Percentiles rank a stretch among this genome's conserved stretches.
Conservation (phyloP, 2,113 vertebrate genomes). For the Ovis canadensis region DNA sequence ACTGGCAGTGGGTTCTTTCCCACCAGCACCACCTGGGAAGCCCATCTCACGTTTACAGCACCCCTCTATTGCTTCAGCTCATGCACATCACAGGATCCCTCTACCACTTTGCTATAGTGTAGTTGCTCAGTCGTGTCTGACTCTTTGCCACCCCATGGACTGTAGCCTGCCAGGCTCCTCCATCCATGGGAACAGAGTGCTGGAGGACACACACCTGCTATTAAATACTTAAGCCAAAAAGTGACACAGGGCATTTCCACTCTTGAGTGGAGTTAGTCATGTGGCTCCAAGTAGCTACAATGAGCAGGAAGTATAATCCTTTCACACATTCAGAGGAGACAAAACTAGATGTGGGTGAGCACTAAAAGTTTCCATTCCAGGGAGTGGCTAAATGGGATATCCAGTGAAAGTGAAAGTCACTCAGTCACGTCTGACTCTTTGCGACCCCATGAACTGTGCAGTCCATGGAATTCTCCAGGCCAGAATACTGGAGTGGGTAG, state of each 20-base stretch:
- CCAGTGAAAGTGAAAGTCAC: neutral
- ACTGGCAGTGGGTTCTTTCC: neutral
- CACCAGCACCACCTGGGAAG: neutral
- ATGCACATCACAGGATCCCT: too few species aligned
- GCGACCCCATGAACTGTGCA: neutral
- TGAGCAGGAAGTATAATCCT: neutral
- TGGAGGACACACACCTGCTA: neutral
- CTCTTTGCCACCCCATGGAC: neutral
- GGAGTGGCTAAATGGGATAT: neutral
- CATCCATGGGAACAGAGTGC: neutral
- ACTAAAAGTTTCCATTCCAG: neutral
- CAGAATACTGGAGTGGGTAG: neutral
- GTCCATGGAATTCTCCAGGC: neutral
- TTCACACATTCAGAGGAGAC: neutral
- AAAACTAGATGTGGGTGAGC: neutral
- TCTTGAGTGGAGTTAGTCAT: neutral
- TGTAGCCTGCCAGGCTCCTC: neutral
- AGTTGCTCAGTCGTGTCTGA: neutral
- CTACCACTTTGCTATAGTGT: neutral
- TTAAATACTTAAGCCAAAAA: neutral
- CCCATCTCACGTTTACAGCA: rapidly evolving
- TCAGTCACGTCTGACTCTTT: neutral
- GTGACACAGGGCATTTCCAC: neutral
- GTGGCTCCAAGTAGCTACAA: neutral
- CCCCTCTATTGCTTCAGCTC: neutral